Evolutionary conservation across 1,140 invertebrate species (phyloP).

Genomic region (Dendroctonus ponderosae): DNA sequence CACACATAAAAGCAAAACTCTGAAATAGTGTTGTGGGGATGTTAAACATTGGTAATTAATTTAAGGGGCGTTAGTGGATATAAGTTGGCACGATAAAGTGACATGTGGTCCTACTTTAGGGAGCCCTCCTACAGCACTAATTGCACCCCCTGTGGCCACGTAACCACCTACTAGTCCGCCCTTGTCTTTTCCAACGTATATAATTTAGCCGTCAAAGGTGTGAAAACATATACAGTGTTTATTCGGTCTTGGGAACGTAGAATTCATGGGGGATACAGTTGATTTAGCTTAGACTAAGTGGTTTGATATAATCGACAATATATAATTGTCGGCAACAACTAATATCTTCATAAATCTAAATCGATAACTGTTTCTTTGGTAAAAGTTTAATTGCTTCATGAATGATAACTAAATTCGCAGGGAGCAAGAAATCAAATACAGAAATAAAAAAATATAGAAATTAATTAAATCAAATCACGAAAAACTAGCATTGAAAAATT

Average conservation of each 20-base stretch:
- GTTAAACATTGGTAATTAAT: too few species aligned
- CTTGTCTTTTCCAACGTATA: conserved; percentile 19
- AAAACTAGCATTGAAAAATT: neutral
- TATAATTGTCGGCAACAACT: too few species aligned
- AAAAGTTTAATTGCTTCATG: too few species aligned
- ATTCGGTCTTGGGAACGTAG: neutral
- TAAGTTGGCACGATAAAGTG: conserved; percentile 20
- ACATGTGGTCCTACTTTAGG: conserved; percentile 9
- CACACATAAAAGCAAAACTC: too few species aligned
- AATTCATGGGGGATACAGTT: too few species aligned
- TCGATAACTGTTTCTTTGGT: too few species aligned
- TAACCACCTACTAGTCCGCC: conserved; percentile 16
- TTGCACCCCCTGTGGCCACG: conserved; percentile 16
- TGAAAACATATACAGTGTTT: neutral
- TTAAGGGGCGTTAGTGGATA: conserved; percentile 8
- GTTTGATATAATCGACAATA: too few species aligned
- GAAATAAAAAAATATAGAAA: neutral
- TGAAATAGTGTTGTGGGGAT: too few species aligned
- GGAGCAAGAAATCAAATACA: conserved; percentile 3
- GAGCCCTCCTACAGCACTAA: conserved; percentile 13
- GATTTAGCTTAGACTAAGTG: too few species aligned
- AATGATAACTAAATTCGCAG: too few species aligned
- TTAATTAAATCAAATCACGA: neutral
- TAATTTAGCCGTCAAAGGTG: conserved; percentile 11
- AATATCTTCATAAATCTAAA: too few species aligned